Evolutionary conservation across 2,888 invertebrate genomes (phyloP).

Genomic region (Cephus pulcher): DNA sequence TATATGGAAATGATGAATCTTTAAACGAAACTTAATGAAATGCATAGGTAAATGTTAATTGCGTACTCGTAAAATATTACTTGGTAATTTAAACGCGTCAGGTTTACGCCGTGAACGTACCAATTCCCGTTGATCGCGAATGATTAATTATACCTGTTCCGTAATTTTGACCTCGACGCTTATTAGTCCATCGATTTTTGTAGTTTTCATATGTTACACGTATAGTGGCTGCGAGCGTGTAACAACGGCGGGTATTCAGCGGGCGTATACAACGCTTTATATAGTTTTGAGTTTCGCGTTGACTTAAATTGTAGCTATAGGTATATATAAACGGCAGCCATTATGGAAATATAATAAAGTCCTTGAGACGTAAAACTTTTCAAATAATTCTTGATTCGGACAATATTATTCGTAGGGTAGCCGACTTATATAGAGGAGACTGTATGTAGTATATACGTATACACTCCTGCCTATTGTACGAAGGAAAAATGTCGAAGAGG

Average conservation of each 20-base stretch:
- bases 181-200: neutral
- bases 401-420: conserved; percentile 9
- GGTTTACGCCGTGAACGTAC: neutral
- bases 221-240: neutral
- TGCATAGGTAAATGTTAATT: neutral
- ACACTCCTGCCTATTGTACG: neutral
- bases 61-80: neutral
- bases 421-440: neutral
- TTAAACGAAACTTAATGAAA: neutral
- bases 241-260: neutral
- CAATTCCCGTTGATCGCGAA: neutral
- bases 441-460: neutral
- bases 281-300: neutral
- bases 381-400: conserved; percentile 23
- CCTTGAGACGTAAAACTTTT: conserved; percentile 20
- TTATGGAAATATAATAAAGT: conserved; percentile 19
- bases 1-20: neutral
- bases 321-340: neutral
- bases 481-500: neutral
- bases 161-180: neutral
- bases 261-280: neutral
- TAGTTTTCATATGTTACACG: neutral
- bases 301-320: neutral
- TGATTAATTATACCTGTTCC: neutral
- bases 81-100: neutral